These are phyloP conservation scores for Microcaecilia unicolor DNA, from an alignment of 2,797 vertebrate species.

Conservation along the genomic window DNA sequence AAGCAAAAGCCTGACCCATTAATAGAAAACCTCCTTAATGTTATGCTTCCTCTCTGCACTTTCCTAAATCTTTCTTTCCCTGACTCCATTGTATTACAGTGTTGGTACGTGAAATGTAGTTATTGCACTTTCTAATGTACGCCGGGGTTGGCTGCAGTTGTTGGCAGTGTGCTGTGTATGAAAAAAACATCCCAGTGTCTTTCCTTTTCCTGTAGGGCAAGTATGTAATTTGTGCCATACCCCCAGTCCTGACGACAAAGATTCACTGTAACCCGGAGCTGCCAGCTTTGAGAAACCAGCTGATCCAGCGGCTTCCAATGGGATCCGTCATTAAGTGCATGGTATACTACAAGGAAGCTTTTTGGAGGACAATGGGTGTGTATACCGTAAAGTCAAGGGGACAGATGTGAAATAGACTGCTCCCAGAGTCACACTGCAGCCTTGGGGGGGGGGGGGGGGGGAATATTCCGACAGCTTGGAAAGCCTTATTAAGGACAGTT, in stretches of 20 bases:
- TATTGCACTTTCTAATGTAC: too few relatives aligned
- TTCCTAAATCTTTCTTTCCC: too few relatives aligned
- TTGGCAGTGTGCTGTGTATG: too few relatives aligned
- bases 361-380: slow-evolving; percentile 64
- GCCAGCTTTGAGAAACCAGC: slow-evolving; percentile 60
- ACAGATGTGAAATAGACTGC: too few relatives aligned
- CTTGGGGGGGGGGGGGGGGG: too few relatives aligned
- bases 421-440: too few relatives aligned
- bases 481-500: too few relatives aligned
- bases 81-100: too few relatives aligned
- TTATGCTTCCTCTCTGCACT: too few relatives aligned
- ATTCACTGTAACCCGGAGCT: slow-evolving; percentile 63
- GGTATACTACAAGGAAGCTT: slow-evolving; percentile 67
- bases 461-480: too few relatives aligned
- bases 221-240: slow-evolving; percentile 63
- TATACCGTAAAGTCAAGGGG: neutral
- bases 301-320: slow-evolving; percentile 71
- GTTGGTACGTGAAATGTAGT: too few relatives aligned
- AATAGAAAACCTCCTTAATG: neutral
- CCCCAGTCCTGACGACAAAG: slow-evolving; percentile 55
- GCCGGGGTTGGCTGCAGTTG: too few relatives aligned
- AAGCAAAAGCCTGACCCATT: neutral
- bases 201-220: slow-evolving; percentile 42
- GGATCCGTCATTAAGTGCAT: slow-evolving; percentile 69
- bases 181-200: neutral